A percentile compares a stretch with the other conserved stretches of the same genome.
Evolutionary conservation across 1,140 invertebrate genomes (phyloP).

Genomic region (Pentalonia nigronervosa): DNA sequence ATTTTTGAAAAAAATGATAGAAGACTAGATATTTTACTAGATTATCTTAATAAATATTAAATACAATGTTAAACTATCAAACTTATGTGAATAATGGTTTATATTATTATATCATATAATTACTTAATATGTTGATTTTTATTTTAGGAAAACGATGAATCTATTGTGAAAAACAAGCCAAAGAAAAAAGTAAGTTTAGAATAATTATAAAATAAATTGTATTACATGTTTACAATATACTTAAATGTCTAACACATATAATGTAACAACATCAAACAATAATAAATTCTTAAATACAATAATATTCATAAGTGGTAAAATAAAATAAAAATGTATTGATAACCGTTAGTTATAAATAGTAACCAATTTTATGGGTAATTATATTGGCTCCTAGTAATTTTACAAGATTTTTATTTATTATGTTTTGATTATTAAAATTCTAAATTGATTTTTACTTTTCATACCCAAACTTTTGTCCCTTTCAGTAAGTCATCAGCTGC

Average conservation of each 20-base stretch:
- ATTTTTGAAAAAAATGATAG: background rate
- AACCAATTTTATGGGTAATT: background rate
- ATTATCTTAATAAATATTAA: background rate
- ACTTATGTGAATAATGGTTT: too few relatives aligned
- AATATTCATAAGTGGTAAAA: too few relatives aligned
- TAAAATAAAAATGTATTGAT: too few relatives aligned
- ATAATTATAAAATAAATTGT: background rate
- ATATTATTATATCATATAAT: conserved; percentile 14
- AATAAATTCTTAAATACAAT: too few relatives aligned
- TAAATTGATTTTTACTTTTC: too few relatives aligned
- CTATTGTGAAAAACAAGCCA: background rate
- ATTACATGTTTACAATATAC: background rate
- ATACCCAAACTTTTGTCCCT: too few relatives aligned
- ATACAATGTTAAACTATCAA: background rate
- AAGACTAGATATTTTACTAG: background rate
- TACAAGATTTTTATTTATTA: too few relatives aligned
- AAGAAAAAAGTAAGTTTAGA: conserved; percentile 47
- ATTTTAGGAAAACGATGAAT: conserved; percentile 8
- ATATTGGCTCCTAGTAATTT: too few relatives aligned
- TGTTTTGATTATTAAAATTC: too few relatives aligned
- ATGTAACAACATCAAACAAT: background rate
- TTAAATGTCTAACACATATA: background rate
- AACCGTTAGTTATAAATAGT: too few relatives aligned
- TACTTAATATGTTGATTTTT: background rate
- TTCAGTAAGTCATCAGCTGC: too few relatives aligned